Percentiles rank a stretch among this genome's conserved stretches.
phyloP scores from a whole-genome alignment of 2,888 invertebrate genomes.

The Mystacides longicornis region DNA sequence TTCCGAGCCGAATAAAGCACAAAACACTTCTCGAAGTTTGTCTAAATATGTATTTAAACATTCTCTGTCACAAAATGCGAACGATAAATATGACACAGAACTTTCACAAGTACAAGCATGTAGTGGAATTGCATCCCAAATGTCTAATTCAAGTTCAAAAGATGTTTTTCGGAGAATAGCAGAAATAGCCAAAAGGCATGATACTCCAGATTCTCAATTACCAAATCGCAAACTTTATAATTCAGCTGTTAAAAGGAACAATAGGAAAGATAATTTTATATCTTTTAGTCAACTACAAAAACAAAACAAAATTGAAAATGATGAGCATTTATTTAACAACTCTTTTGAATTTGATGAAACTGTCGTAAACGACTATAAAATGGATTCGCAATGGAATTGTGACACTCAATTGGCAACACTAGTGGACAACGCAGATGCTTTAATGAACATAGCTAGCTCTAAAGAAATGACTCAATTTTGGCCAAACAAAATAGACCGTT shows the following conservation, averaged over 20 bases:
- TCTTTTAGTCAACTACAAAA: background rate
- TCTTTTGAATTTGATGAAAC: background rate
- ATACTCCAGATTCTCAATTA: background rate
- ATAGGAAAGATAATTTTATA: background rate
- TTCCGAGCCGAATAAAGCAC: no score
- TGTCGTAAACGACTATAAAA: background rate
- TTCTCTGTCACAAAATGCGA: no score
- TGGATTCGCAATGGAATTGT: conserved; percentile 37
- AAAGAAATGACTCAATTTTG: conserved; percentile 9
- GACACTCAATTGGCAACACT: conserved; percentile 40
- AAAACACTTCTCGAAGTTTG: no score
- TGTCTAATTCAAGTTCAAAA: no score
- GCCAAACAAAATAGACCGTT: no score
- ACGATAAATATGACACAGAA: no score
- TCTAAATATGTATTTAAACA: no score
- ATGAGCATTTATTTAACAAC: background rate
- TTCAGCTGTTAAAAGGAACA: background rate
- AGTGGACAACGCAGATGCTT: conserved; percentile 36
- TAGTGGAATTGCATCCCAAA: no score
- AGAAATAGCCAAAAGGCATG: background rate
- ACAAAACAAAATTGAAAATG: background rate
- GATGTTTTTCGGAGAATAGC: background rate
- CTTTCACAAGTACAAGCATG: no score
- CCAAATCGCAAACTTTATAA: background rate
- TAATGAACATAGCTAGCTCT: conserved; percentile 15